A percentile compares a stretch with the other conserved stretches of the same genome.
Conservation (phyloP, 2,888 invertebrate genomes). For the Dendrolimus pini region DNA sequence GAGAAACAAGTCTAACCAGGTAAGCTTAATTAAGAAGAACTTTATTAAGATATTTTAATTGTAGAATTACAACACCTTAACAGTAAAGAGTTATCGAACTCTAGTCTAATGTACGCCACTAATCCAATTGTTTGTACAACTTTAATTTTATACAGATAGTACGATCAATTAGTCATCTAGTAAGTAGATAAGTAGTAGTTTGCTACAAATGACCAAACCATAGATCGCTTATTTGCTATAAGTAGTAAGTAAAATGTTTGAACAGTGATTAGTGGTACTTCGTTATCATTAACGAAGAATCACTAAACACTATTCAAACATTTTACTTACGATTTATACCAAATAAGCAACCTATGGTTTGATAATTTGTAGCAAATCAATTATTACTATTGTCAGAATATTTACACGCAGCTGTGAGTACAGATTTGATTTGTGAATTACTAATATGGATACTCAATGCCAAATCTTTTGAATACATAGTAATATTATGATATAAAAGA, state of each 20-base stretch:
- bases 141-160: not conserved
- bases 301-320: not conserved
- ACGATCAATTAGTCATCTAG: too few species aligned
- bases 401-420: not conserved
- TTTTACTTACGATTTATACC: not conserved
- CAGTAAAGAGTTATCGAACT: not conserved
- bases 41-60: not conserved
- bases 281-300: not conserved
- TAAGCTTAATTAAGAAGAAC: conserved; percentile 10
- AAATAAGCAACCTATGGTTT: not conserved
- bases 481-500: not conserved
- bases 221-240: not conserved
- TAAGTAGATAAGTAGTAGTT: not conserved
- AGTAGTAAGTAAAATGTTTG: not conserved
- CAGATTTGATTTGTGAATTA: not conserved
- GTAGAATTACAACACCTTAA: not conserved
- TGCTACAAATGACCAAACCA: not conserved
- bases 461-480: not conserved
- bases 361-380: not conserved
- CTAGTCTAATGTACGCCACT: not conserved
- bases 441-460: not conserved
- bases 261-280: not conserved
- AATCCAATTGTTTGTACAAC: not conserved
- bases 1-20: conserved; percentile 38
- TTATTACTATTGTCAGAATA: not conserved